phyloP scores from a whole-genome alignment of 2,113 vertebrate genomes.

The Baryphthengus martii region DNA sequence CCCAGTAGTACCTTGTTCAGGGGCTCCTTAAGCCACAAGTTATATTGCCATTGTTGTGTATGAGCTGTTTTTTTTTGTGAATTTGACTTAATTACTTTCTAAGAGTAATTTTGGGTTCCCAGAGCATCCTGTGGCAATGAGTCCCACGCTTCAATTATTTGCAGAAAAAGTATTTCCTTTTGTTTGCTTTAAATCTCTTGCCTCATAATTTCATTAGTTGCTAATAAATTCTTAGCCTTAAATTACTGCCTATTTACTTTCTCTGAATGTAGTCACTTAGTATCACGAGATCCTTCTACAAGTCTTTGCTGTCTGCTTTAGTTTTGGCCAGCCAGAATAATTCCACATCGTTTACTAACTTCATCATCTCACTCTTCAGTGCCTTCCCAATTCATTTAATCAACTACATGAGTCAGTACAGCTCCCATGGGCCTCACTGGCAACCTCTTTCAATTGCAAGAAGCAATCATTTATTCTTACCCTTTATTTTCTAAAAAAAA shows the following conservation, averaged over 20 bases:
- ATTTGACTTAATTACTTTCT: background rate
- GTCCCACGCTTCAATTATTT: background rate
- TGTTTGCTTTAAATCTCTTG: background rate
- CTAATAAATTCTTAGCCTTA: background rate
- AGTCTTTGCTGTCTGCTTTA: background rate
- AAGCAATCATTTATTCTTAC: background rate
- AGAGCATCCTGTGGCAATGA: background rate
- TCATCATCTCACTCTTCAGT: background rate
- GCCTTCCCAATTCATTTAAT: background rate
- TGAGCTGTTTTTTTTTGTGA: background rate
- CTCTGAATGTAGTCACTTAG: background rate
- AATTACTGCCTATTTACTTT: slow-evolving; percentile 5
- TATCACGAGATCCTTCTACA: background rate
- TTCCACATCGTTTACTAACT: background rate
- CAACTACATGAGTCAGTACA: background rate
- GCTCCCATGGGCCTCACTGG: background rate
- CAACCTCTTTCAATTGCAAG: background rate
- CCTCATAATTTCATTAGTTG: background rate
- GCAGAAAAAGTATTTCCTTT: background rate
- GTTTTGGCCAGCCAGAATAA: background rate
- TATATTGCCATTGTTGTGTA: background rate
- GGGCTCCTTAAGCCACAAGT: background rate
- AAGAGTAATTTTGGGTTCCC: background rate
- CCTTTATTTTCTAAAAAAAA: background rate
- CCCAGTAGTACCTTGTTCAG: background rate